phyloP scores from a whole-genome alignment of 1,140 invertebrate genomes.

The Elysia chlorotica region DNA sequence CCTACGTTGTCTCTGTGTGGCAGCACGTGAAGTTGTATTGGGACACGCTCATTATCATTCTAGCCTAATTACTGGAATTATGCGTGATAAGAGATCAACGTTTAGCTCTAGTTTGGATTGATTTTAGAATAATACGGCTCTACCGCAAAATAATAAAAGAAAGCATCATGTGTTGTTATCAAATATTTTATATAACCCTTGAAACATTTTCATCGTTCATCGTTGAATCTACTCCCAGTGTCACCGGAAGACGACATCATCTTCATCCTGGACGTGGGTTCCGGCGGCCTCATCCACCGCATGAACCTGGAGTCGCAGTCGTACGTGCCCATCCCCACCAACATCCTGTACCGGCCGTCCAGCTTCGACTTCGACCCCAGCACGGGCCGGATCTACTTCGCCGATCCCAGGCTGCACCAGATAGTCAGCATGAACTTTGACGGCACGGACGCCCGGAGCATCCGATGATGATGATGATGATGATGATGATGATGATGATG shows the following conservation, averaged over 20 bases:
- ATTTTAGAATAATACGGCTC: no score
- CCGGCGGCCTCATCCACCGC: slow-evolving; percentile 32
- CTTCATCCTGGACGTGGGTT: slow-evolving; percentile 35
- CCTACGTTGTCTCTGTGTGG: no score
- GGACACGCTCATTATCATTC: no score
- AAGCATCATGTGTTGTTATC: no score
- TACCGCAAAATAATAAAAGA: no score
- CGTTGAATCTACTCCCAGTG: slow-evolving; percentile 28
- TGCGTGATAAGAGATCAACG: no score
- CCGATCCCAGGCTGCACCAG: slow-evolving; percentile 30
- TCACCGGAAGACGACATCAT: slow-evolving; percentile 38
- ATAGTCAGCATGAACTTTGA: slow-evolving; percentile 37
- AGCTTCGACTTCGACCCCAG: slow-evolving; percentile 38
- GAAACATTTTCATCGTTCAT: no score
- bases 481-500: background rate
- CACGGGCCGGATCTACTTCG: slow-evolving; percentile 35
- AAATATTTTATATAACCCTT: no score
- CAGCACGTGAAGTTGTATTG: no score
- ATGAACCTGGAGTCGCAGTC: slow-evolving; percentile 37
- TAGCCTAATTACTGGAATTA: no score
- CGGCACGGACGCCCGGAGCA: slow-evolving; percentile 32
- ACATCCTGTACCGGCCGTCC: slow-evolving; percentile 28
- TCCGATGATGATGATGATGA: slow-evolving; percentile 15
- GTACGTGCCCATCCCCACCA: slow-evolving; percentile 36
- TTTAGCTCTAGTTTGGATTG: no score